Evolutionary conservation across 2,113 vertebrate species (phyloP).

Genomic region (Actenoides hombroni): DNA sequence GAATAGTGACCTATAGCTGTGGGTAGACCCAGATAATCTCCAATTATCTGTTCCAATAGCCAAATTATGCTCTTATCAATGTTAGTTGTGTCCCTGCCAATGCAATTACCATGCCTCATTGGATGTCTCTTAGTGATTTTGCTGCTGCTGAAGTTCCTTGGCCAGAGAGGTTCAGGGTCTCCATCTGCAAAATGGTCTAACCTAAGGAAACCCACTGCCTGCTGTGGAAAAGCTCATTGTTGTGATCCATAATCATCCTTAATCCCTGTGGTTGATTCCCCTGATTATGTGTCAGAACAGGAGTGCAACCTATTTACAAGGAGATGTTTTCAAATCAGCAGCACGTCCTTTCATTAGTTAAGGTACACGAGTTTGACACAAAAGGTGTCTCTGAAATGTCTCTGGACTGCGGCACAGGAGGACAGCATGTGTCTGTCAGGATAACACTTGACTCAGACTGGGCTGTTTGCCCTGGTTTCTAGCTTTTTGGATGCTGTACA

Average conservation of each 20-base stretch:
- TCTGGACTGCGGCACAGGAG: not conserved
- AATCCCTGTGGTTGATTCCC: not conserved
- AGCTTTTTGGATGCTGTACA: slow-evolving; percentile 4
- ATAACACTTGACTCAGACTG: not conserved
- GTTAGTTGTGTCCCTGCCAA: not conserved
- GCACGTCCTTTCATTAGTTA: not conserved
- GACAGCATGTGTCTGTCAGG: not conserved
- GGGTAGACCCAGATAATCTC: not conserved
- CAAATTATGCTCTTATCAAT: not conserved
- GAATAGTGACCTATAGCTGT: not conserved
- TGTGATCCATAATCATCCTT: not conserved
- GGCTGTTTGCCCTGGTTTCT: slow-evolving; percentile 19
- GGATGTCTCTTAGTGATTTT: not conserved
- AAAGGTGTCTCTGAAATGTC: not conserved
- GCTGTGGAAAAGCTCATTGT: not conserved
- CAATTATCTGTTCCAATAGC: not conserved
- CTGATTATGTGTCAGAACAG: not conserved
- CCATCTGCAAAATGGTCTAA: not conserved
- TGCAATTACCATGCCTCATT: not conserved
- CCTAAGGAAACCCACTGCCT: not conserved
- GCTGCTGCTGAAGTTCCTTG: not conserved
- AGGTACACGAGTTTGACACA: not conserved
- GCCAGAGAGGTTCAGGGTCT: not conserved
- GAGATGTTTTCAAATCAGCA: not conserved
- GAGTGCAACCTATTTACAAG: not conserved